A percentile compares a stretch with the other conserved stretches of the same genome.
phyloP scores from a whole-genome alignment of 2,113 vertebrate genomes.

The Callithrix jacchus region DNA sequence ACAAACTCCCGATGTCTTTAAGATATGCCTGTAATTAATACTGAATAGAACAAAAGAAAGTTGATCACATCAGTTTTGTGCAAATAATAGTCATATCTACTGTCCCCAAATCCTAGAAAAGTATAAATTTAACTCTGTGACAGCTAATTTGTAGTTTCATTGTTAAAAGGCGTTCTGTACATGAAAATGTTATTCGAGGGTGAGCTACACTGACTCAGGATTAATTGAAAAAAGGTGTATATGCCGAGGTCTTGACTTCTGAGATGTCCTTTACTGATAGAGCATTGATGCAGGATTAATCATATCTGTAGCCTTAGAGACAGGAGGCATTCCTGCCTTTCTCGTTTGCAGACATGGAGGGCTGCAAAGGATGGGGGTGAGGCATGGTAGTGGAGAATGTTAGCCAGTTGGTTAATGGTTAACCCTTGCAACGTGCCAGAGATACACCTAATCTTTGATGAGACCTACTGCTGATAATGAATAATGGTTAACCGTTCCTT shows the following conservation, averaged over 20 bases:
- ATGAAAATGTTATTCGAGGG: neutral
- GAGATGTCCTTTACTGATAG: neutral
- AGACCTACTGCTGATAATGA: slow-evolving; percentile 67
- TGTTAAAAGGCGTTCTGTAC: neutral
- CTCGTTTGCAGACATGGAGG: neutral
- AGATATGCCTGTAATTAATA: neutral
- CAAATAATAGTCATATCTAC: neutral
- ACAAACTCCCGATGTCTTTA: neutral
- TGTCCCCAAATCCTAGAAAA: neutral
- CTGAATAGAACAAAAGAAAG: neutral
- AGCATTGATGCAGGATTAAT: slow-evolving; percentile 41
- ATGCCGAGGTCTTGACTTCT: slow-evolving; percentile 37
- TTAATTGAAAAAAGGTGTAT: neutral
- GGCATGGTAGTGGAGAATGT: neutral
- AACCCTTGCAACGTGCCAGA: slow-evolving; percentile 30
- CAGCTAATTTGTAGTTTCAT: neutral
- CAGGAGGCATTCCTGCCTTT: slow-evolving; percentile 41
- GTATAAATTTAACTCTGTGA: neutral
- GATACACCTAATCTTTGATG: slow-evolving; percentile 65
- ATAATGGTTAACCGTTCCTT: slow-evolving; percentile 68
- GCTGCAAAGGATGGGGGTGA: neutral
- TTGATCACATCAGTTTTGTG: neutral
- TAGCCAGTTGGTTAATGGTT: slow-evolving; percentile 66
- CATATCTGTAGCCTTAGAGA: neutral
- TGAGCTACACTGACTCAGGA: neutral